A percentile compares a stretch with the other conserved stretches of the same genome.
Evolutionary conservation across 1,140 invertebrate genomes (phyloP).

Genomic region (Venustaconcha ellipsiformis): DNA sequence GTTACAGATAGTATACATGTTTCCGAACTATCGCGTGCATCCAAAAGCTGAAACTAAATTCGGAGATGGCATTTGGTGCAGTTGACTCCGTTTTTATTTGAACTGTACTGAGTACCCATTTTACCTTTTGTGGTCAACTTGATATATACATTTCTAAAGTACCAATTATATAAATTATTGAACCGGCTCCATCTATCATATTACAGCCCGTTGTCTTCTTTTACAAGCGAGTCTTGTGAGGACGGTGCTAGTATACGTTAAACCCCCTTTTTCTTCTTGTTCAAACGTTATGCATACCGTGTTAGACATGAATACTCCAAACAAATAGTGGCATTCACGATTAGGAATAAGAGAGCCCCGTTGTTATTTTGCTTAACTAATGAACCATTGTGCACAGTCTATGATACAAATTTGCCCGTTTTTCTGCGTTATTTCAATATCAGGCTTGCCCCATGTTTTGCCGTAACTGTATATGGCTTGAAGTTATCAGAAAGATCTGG

Average conservation of each 20-base stretch:
- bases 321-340: too few species aligned
- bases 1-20: constrained; percentile 11
- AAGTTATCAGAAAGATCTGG: too few species aligned
- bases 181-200: constrained; percentile 14
- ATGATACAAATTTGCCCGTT: too few species aligned
- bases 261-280: neutral
- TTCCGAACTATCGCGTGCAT: constrained; percentile 24
- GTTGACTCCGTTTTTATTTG: constrained; percentile 9
- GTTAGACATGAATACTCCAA: too few species aligned
- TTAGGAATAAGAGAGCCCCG: too few species aligned
- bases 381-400: too few species aligned
- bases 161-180: constrained; percentile 35
- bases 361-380: too few species aligned
- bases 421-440: too few species aligned
- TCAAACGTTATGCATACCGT: constrained; percentile 20
- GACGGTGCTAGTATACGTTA: too few species aligned
- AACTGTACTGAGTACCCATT: constrained; percentile 21
- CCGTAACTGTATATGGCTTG: too few species aligned
- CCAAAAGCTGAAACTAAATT: constrained; percentile 26
- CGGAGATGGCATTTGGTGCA: constrained; percentile 10
- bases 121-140: constrained; percentile 25
- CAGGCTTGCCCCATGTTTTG: too few species aligned
- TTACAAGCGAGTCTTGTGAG: constrained; percentile 16
- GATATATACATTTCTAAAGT: constrained; percentile 27
- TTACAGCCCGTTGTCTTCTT: constrained; percentile 31